Evolutionary conservation across 2,888 invertebrate genomes (phyloP).

Genomic region (Mythimna loreyi): DNA sequence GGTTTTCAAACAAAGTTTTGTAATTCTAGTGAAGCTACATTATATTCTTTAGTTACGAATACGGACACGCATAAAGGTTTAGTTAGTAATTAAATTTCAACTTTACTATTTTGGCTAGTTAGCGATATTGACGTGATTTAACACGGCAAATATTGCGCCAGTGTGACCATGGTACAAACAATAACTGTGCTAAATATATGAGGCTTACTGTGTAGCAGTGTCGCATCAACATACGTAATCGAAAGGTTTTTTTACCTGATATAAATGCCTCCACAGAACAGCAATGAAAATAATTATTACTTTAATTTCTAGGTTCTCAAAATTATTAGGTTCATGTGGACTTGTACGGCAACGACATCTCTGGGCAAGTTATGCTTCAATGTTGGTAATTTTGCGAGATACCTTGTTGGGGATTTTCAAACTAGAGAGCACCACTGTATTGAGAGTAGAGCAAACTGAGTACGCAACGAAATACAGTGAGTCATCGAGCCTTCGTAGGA

Average conservation of each 20-base stretch:
- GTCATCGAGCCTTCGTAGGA: too few relatives aligned
- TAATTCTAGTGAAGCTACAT: too few relatives aligned
- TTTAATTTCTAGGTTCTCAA: not conserved
- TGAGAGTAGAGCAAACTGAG: not conserved
- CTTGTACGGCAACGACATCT: conserved; percentile 28
- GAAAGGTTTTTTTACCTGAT: not conserved
- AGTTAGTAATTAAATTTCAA: too few relatives aligned
- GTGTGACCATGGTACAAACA: not conserved
- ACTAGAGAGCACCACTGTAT: conserved; percentile 33
- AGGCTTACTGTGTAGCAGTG: not conserved
- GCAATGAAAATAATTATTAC: too few relatives aligned
- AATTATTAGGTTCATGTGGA: not conserved
- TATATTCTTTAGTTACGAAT: too few relatives aligned
- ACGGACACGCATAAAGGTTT: too few relatives aligned
- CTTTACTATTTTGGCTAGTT: too few relatives aligned
- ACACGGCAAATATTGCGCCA: not conserved
- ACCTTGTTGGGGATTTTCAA: not conserved
- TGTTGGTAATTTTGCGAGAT: not conserved
- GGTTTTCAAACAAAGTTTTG: too few relatives aligned
- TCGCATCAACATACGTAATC: not conserved
- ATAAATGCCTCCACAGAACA: too few relatives aligned
- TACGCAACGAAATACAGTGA: too few relatives aligned
- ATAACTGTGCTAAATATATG: not conserved
- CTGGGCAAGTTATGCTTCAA: not conserved
- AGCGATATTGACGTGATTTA: too few relatives aligned